Evolutionary conservation across 1,140 invertebrate genomes (phyloP).

Genomic region (Stratiolaelaps scimitus): DNA sequence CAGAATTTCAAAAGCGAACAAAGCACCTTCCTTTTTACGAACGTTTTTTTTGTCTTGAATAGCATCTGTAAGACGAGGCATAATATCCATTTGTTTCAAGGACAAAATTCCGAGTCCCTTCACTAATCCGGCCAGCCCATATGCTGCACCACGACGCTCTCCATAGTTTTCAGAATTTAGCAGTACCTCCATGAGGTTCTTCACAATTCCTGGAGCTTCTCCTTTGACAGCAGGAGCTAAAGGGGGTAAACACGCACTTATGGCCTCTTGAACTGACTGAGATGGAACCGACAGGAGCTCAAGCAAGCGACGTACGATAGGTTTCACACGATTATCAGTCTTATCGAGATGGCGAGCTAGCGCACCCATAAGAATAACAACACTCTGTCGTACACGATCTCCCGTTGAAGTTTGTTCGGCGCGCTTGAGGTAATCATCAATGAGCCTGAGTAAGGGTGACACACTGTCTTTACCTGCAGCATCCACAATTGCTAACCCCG

Average conservation of each 20-base stretch:
- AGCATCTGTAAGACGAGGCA: slow-evolving; percentile 79
- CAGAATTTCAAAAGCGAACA: slow-evolving; percentile 95
- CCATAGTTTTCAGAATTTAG: slow-evolving; percentile 90
- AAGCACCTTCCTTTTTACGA: slow-evolving; percentile 76
- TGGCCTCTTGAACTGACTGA: slow-evolving; percentile 94
- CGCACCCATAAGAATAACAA: slow-evolving; percentile 92
- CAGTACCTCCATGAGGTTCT: slow-evolving; percentile 71
- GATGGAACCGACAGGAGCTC: slow-evolving; percentile 87
- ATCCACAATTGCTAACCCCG: slow-evolving; percentile 78
- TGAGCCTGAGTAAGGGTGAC: slow-evolving; percentile 46
- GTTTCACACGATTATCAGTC: slow-evolving; percentile 72
- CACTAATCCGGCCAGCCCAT: slow-evolving; percentile 51
- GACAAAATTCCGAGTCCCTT: slow-evolving; percentile 92
- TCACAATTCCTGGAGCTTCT: slow-evolving; percentile 71
- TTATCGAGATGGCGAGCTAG: slow-evolving; percentile 86
- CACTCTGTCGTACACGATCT: slow-evolving; percentile 83
- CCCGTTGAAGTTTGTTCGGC: slow-evolving; percentile 75
- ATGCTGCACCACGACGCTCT: slow-evolving; percentile 61
- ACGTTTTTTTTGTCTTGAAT: slow-evolving; percentile 96
- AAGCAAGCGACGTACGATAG: slow-evolving; percentile 79
- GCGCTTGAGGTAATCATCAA: slow-evolving; percentile 77
- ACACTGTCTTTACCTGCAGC: slow-evolving; percentile 63
- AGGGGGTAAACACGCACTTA: slow-evolving; percentile 86
- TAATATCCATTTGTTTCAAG: slow-evolving; percentile 87
- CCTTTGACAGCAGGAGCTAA: slow-evolving; percentile 80